These are phyloP conservation scores for Patagioenas fasciata DNA, from an alignment of 2,113 vertebrate genomes.

Conservation along the genomic window DNA sequence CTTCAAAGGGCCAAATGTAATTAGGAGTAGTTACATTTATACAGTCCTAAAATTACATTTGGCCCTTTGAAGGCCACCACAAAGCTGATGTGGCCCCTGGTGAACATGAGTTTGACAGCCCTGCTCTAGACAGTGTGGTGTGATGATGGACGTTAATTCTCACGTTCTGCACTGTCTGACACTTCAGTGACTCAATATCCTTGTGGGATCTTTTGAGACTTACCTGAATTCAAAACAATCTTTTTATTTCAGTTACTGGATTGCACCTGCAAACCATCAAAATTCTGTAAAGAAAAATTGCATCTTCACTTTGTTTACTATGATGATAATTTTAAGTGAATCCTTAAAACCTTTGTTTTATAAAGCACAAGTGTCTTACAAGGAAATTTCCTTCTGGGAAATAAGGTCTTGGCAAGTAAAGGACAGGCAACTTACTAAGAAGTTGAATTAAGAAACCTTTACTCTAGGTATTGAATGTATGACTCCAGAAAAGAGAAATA, in stretches of 20 bases:
- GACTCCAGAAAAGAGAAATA: slow-evolving; percentile 46
- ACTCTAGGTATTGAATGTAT: slow-evolving; percentile 38
- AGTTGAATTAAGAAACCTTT: background rate
- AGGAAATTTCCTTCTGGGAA: background rate
- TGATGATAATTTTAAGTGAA: background rate
- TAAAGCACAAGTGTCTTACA: background rate
- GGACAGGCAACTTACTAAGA: background rate
- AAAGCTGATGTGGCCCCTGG: no score
- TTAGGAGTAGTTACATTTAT: no score
- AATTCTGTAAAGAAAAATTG: background rate
- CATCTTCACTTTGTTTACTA: background rate
- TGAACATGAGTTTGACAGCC: no score
- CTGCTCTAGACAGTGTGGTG: background rate
- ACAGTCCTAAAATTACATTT: no score
- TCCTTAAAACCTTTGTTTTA: background rate
- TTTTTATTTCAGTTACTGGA: background rate
- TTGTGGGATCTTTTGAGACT: background rate
- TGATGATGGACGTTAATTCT: background rate
- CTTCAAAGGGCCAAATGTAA: no score
- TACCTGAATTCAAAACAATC: background rate
- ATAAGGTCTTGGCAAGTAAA: background rate
- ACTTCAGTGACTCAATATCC: background rate
- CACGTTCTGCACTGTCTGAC: background rate
- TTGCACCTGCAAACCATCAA: slow-evolving; percentile 1
- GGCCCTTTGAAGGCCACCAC: no score